A percentile compares a stretch with the other conserved stretches of the same genome.
phyloP scores from a whole-genome alignment of 30 jellyfish, hydroid and myxozoan species.

The Aurelia sp. region DNA sequence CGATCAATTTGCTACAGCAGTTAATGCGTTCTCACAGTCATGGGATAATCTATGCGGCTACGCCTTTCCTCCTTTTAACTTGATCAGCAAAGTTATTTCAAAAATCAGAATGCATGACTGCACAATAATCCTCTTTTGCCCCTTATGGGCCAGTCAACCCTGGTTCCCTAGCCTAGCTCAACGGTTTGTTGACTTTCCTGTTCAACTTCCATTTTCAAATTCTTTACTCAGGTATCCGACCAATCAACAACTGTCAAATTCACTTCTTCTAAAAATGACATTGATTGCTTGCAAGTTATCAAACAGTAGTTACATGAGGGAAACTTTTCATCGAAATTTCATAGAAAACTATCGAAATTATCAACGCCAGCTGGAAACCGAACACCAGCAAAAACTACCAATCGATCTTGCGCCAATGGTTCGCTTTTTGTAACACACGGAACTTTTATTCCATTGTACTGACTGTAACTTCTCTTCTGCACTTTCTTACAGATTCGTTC shows the following conservation, averaged over 20 bases:
- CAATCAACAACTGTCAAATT: constrained; percentile 14
- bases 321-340: neutral
- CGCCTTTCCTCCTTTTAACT: constrained; percentile 62
- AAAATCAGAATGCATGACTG: constrained; percentile 1
- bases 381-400: constrained; percentile 4
- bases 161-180: constrained; percentile 24
- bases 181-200: neutral
- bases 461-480: constrained; percentile 16
- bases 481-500: no score
- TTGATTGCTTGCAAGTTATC: constrained; percentile 37
- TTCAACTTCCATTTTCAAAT: neutral
- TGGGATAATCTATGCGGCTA: constrained; percentile 28
- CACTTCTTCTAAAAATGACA: constrained; percentile 17
- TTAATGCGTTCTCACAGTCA: constrained; percentile 4
- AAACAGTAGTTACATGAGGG: neutral
- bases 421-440: constrained; percentile 22
- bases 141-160: constrained; percentile 53
- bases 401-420: constrained; percentile 23
- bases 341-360: constrained; percentile 15
- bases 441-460: constrained; percentile 7
- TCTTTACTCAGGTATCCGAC: constrained; percentile 3
- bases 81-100: constrained; percentile 10
- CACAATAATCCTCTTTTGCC: constrained; percentile 14
- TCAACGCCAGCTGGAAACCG: constrained; percentile 22
- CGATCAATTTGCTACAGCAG: no score